Base-by-base conservation (phyloP, 2,888 invertebrate genomes). In the Hemicrepidius hirtus region DNA sequence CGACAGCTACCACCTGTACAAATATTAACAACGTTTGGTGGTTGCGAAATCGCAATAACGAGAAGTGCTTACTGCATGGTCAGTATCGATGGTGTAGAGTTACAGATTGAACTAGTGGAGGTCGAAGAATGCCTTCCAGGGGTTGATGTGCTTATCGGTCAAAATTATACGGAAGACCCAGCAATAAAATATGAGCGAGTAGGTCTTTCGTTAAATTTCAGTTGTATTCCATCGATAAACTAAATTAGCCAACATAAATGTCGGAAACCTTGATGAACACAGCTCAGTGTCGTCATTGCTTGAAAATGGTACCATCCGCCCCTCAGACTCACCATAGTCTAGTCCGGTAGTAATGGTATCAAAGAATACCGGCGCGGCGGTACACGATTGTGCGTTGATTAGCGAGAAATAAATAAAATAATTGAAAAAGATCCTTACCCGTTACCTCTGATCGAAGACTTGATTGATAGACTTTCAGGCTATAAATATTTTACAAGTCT, bases 401-500 rank as follows among this genome's bases (percentile, higher is more conserved):
- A n/a, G n/a, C n/a, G n/a, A n/a, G n/a, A n/a, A n/a, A n/a, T n/a
- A n/a, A n/a, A n/a, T n/a, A n/a, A n/a, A n/a, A n/a, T n/a, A n/a
- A n/a, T n/a, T n/a, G n/a, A n/a, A n/a, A n/a, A n/a, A n/a, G n/a
- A n/a, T 12, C 3, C 20, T n/a, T 66, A 55, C 13, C 66, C 66
- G 2, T 21, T 66, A 16, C 55, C 66, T 3, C 1, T 35, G 20
- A 66, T 66, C 6, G 66, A 66, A 1, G 59, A 73, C 0, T 32
- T 73, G 13, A 20, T 66, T 9, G 71, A 77, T 7, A 9, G 20
- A 9, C 35, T 79, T 4, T 32, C 59, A 0, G 71, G 74, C 3
- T 55, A 67, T 0, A 59, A 40, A 10, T 60, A 57, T 37, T 80
- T 73, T 37, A 69, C 77, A 1, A 50, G 71, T n/a, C 57, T 80